Evolutionary conservation across 2,888 invertebrate species (phyloP), one percentile per base, ranked within the genome.

Genomic region (Eilema caniola): DNA sequence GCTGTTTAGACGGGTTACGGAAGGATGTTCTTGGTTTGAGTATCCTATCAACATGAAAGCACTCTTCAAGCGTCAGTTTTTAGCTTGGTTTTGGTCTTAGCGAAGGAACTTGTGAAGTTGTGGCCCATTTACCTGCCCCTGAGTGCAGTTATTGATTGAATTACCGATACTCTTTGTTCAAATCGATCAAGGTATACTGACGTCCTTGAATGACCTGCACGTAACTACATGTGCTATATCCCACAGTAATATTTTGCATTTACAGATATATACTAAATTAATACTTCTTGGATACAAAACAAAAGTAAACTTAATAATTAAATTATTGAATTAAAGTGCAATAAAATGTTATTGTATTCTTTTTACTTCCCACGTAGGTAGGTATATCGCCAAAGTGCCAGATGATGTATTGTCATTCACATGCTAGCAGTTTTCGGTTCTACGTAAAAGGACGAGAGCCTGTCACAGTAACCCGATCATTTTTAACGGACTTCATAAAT

Each of bases 181-280:
- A 59, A n/a, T 59, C 14, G 12, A 59, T 59, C 24, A 59, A 59
- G 31, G 61, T 33, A 41, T 24, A 31, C 47, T 61, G 12, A 57
- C 12, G 62, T 63, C 56, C 33, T 68, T 37, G 25, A 56, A 56
- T 56, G n/a, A 63, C 31, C 24, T 62, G 56, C 56, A 57, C 56
- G 16, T 56, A 31, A 62, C 14, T 25, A 23, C 56, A 62, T 20
- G 25, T 37, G 62, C 31, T 25, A 1, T 23, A 63, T 68, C 37
- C 25, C 62, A 62, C 33, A 53, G 10, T 56, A 12, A 37, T 57
- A 20, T 20, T 47, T 20, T 47, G 20, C 7, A 47, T 47, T 47
- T 5, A 47, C 47, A 47, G 24, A 41, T 4, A 20, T 24, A 41
- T 4, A 60, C 41, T 41, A 60, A 28, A 61, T 1, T 23, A 0